Base-by-base conservation (phyloP, 2,888 invertebrate genomes). In the Eupithecia subumbrata region DNA sequence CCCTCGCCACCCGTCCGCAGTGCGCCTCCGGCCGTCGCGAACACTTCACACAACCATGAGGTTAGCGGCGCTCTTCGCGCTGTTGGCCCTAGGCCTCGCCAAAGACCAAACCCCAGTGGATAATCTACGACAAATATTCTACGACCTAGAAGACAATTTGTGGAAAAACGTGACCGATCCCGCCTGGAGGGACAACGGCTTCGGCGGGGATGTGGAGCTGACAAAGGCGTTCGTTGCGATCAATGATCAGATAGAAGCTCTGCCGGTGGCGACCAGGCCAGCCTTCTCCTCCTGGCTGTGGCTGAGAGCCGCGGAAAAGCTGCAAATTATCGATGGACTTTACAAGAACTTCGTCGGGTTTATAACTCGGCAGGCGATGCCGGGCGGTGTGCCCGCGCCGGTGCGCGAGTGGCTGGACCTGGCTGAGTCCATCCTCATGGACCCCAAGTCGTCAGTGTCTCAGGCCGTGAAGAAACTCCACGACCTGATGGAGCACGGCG, bases 301-400 rank as follows among this genome's bases (percentile, higher is more conserved):
- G 96, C 95, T 92, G 52, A 92, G 95, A 73, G 93, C 96, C 2
- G 94, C 96, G 76, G 93, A 95, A 48, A 96, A 97, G 85, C 87
- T 97, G 82, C 91, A 95, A 68, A 90, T 95, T 25, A 93, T 98
- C 45, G 96, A 96, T 78, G 96, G 96, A 0, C 88, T 97, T 72
- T 97, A 97, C 87, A 95, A 95, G 79, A 95, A 95, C 68, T 97
- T 97, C 87, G 90, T 96, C 75, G 93, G 96, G 81, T 96, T 96
- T 87, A 95, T 96, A 78, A 82, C 81, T 64, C 90, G 93, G 68
- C 95, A 95, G 82, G 86, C 92, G 9, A 78, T 81, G 56, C 92
- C 93, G 30, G 91, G 92, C 68, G 87, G 87, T 48, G 91, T 85
- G 82, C 95, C 90, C 77, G 95, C 92, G 75, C 89, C 93, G 63